These are phyloP conservation scores for Panagrolaimus sp. DNA, from an alignment of 1,140 invertebrate species.

Conservation along the genomic window DNA sequence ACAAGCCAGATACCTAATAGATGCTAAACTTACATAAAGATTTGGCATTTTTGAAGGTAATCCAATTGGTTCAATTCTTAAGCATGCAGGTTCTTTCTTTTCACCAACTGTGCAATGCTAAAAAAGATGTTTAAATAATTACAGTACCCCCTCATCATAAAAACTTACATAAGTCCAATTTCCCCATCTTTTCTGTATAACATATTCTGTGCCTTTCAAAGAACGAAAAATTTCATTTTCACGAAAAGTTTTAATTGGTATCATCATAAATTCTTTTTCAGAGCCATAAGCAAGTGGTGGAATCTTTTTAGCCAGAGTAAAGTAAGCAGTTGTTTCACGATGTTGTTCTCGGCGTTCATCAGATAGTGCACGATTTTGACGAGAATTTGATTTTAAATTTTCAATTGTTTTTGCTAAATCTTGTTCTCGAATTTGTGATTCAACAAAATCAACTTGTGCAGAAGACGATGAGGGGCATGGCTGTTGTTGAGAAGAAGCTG, in stretches of 20 bases:
- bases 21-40: not conserved
- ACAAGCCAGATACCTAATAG: too few relatives aligned
- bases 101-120: not conserved
- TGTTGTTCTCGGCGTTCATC: not conserved
- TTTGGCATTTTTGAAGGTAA: constrained; percentile 1
- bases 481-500: too few relatives aligned
- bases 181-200: not conserved
- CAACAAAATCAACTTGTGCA: not conserved
- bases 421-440: not conserved
- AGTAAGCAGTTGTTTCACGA: not conserved
- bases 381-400: not conserved
- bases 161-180: constrained; percentile 1
- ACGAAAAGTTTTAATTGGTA: not conserved
- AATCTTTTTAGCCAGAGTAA: not conserved
- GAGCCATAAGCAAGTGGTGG: not conserved
- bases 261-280: not conserved
- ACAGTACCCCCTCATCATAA: too few relatives aligned
- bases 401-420: constrained; percentile 4
- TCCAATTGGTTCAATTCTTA: not conserved
- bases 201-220: not conserved
- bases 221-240: not conserved
- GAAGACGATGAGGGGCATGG: too few relatives aligned
- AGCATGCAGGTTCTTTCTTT: not conserved
- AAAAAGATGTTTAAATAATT: too few relatives aligned
- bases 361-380: not conserved